Evolutionary conservation across 1,140 invertebrate genomes (phyloP).

Genomic region (Trachymyrmex septentrionalis): DNA sequence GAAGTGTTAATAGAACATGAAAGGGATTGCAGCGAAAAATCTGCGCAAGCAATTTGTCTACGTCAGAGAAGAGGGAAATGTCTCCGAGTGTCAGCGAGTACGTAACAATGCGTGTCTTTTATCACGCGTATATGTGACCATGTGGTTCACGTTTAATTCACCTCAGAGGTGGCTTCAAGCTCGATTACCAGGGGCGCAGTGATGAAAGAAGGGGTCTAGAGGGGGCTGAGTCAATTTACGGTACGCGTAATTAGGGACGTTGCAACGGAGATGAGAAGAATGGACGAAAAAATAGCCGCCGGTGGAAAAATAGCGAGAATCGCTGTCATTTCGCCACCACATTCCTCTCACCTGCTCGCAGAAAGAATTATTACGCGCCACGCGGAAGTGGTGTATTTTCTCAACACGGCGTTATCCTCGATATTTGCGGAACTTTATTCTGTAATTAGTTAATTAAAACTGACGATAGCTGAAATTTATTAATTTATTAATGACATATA

Average conservation of each 20-base stretch:
- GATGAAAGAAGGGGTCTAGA: slow-evolving; percentile 9
- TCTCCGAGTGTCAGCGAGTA: slow-evolving; percentile 8
- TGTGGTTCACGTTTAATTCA: slow-evolving; percentile 40
- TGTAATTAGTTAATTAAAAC: neutral
- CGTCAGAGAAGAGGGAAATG: too few relatives aligned
- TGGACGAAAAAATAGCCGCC: slow-evolving; percentile 22
- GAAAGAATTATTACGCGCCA: slow-evolving; percentile 31
- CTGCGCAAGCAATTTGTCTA: neutral
- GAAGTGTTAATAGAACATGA: slow-evolving; percentile 26
- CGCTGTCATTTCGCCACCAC: slow-evolving; percentile 21
- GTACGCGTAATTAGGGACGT: slow-evolving; percentile 44
- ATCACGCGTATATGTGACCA: slow-evolving; percentile 10
- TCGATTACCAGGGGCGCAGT: slow-evolving; percentile 9
- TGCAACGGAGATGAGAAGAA: neutral
- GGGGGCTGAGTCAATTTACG: slow-evolving; percentile 41
- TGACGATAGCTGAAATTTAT: neutral
- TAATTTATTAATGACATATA: too few relatives aligned
- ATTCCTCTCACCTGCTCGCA: slow-evolving; percentile 14
- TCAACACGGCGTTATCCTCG: too few relatives aligned
- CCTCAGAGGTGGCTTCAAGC: slow-evolving; percentile 44
- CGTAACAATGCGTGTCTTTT: slow-evolving; percentile 31
- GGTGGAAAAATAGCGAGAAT: slow-evolving; percentile 29
- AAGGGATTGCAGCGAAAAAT: slow-evolving; percentile 27
- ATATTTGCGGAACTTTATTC: slow-evolving; percentile 3
- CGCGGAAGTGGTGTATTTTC: slow-evolving; percentile 1